A percentile compares a stretch with the other conserved stretches of the same genome.
Evolutionary conservation across 2,113 vertebrate species (phyloP).

Genomic region (Mustelus asterias): DNA sequence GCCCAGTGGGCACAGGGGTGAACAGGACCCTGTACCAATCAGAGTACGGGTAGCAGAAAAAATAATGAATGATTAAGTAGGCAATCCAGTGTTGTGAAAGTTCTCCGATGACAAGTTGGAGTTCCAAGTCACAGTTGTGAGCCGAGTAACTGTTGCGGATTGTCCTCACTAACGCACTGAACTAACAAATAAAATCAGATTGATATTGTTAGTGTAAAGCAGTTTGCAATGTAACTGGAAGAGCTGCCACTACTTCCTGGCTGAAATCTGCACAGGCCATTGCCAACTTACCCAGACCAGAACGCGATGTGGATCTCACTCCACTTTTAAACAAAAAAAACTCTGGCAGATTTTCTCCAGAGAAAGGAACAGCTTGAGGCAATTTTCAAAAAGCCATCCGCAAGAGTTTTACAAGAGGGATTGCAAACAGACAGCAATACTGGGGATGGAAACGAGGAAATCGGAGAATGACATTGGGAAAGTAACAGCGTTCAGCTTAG

Average conservation of each 20-base stretch:
- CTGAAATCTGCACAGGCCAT: background rate
- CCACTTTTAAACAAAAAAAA: background rate
- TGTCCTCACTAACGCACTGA: background rate
- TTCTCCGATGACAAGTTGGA: background rate
- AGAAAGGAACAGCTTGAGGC: background rate
- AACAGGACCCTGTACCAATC: background rate
- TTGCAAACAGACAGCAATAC: background rate
- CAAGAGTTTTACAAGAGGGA: background rate
- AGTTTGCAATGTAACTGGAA: background rate
- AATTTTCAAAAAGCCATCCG: background rate
- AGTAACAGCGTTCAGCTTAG: background rate
- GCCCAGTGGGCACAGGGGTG: background rate
- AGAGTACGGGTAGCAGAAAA: background rate
- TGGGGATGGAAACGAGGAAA: background rate
- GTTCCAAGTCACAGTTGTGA: background rate
- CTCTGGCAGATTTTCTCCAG: background rate
- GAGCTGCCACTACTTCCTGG: background rate
- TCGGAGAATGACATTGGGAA: background rate
- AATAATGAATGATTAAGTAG: background rate
- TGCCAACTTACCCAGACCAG: background rate
- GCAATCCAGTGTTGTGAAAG: background rate
- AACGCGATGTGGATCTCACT: background rate
- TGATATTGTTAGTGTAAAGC: background rate
- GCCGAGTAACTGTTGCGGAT: background rate
- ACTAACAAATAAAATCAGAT: background rate